Percentiles rank a stretch among this genome's conserved stretches.
Conservation (phyloP, 2,888 invertebrate species). For the Cosmia pyralina region DNA sequence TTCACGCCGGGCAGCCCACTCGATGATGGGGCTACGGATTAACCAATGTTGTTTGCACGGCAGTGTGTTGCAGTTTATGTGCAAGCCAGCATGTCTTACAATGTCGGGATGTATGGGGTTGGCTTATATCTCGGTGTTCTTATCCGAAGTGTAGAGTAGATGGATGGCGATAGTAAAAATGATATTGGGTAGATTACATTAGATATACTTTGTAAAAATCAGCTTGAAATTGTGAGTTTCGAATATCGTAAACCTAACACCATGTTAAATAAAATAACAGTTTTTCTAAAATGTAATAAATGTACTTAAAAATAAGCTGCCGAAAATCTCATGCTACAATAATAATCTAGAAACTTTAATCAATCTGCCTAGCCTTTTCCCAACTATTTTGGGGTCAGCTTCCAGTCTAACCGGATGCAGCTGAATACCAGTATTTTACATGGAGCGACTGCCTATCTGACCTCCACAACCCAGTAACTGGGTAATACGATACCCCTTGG, state of each 20-base stretch:
- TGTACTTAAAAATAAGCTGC: not conserved
- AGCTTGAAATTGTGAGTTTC: no score
- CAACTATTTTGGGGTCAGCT: no score
- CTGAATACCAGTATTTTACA: no score
- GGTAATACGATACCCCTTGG: no score
- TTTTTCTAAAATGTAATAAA: no score
- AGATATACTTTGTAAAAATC: no score
- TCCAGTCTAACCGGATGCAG: no score
- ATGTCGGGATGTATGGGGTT: conserved; percentile 41
- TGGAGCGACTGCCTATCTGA: no score
- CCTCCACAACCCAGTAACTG: no score
- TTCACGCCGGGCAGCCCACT: conserved; percentile 63
- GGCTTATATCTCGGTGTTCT: conserved; percentile 7
- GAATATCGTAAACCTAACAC: no score
- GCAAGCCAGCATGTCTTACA: conserved; percentile 51
- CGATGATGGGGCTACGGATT: conserved; percentile 81
- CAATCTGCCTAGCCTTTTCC: no score
- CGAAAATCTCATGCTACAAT: not conserved
- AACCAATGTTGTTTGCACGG: conserved; percentile 76
- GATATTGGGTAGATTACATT: not conserved
- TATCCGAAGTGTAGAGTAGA: not conserved
- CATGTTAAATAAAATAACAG: no score
- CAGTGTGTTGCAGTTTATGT: conserved; percentile 61
- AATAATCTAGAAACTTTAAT: not conserved
- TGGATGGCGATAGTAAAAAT: not conserved